Conservation (phyloP, 2,113 vertebrate genomes). For the Dasyornis broadbenti region DNA sequence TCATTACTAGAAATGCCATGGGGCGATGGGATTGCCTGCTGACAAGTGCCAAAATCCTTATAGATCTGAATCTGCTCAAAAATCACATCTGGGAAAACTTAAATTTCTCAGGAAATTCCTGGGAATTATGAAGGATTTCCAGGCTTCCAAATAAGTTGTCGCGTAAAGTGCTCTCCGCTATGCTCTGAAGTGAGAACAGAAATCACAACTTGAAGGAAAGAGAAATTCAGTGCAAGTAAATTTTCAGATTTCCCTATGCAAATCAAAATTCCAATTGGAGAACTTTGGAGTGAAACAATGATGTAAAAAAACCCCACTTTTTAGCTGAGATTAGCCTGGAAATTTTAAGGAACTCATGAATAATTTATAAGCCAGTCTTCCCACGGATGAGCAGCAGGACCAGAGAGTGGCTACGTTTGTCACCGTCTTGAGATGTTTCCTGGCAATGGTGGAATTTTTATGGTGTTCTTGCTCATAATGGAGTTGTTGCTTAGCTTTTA, state of each 20-base stretch:
- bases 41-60: not conserved
- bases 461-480: not conserved
- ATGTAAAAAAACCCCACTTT: not conserved
- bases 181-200: not conserved
- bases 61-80: not conserved
- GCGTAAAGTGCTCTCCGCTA: not conserved
- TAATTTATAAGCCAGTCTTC: not conserved
- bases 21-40: not conserved
- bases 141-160: not conserved
- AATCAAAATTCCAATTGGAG: not conserved
- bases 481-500: constrained; percentile 7
- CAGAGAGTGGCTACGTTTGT: not conserved
- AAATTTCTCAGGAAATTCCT: not conserved
- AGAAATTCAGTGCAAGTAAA: not conserved
- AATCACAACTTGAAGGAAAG: not conserved
- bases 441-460: not conserved
- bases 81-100: not conserved
- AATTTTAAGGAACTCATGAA: not conserved
- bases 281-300: not conserved
- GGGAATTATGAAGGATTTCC: not conserved
- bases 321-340: not conserved
- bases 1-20: not conserved
- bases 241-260: not conserved
- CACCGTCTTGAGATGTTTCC: not conserved
- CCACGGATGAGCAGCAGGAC: not conserved